Conservation (phyloP, 2,797 vertebrate genomes). For the Phoeniculus purpureus region DNA sequence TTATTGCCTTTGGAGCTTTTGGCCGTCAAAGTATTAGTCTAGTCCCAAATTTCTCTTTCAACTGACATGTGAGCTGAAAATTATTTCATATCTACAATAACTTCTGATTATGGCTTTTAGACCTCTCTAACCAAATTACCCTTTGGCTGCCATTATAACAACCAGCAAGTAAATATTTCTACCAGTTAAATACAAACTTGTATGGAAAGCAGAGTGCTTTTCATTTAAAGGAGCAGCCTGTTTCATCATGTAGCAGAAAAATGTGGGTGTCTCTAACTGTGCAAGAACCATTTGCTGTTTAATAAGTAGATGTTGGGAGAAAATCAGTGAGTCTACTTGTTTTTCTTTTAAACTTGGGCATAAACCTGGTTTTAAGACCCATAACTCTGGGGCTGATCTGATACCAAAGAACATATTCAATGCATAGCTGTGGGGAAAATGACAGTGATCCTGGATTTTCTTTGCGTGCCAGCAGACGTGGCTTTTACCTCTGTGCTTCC, state of each 20-base stretch:
- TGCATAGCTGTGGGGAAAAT: background rate
- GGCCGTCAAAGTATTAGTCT: background rate
- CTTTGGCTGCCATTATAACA: background rate
- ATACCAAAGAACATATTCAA: background rate
- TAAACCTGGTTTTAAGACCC: background rate
- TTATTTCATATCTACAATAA: background rate
- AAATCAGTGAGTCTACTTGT: background rate
- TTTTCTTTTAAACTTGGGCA: background rate
- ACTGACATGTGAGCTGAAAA: background rate
- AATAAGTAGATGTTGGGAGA: background rate
- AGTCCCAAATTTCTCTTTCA: background rate
- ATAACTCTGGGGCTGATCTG: background rate
- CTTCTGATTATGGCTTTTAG: background rate
- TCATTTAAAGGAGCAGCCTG: background rate
- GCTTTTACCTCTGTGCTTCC: background rate
- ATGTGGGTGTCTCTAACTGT: background rate
- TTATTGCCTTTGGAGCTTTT: constrained; percentile 1
- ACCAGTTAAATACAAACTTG: background rate
- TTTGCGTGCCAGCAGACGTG: background rate
- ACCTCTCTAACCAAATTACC: background rate
- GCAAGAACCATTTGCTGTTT: background rate
- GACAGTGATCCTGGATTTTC: fast-evolving
- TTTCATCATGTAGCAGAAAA: background rate
- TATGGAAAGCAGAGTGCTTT: background rate
- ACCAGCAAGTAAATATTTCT: background rate